Conservation (phyloP, 2,797 vertebrate genomes). For the Loris lydekkerianus region DNA sequence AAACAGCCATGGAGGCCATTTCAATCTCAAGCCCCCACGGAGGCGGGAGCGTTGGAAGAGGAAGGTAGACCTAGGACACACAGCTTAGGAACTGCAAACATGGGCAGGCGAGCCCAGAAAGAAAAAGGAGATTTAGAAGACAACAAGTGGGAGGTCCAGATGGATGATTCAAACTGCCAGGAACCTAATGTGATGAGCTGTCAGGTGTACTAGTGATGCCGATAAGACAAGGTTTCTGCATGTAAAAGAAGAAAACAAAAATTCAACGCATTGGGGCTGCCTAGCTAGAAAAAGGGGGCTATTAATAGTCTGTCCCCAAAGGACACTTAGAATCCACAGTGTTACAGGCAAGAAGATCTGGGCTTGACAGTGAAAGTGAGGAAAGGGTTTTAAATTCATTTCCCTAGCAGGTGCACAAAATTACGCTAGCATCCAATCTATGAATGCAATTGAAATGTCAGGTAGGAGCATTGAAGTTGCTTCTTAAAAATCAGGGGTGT, state of each 20-base stretch:
- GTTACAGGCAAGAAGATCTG: background rate
- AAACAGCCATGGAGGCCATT: background rate
- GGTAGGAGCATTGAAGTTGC: background rate
- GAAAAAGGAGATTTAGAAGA: conserved; percentile 44
- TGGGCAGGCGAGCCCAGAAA: background rate
- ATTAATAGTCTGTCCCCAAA: background rate
- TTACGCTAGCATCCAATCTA: background rate
- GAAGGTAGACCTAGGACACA: background rate
- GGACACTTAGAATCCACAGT: conserved; percentile 43
- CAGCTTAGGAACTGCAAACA: background rate
- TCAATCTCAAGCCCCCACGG: background rate
- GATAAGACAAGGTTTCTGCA: conserved; percentile 18
- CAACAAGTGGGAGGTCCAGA: background rate
- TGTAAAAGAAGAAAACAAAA: conserved; percentile 53
- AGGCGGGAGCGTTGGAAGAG: background rate
- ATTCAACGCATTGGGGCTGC: background rate
- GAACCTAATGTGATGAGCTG: background rate
- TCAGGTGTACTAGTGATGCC: conserved; percentile 4
- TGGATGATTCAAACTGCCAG: conserved; percentile 3
- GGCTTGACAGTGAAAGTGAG: background rate
- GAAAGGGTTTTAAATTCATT: conserved; percentile 17
- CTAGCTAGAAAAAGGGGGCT: background rate
- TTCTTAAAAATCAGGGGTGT: conserved; percentile 30
- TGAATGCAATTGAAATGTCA: conserved; percentile 33
- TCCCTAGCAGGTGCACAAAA: conserved; percentile 10